phyloP scores from a whole-genome alignment of 2,113 vertebrate species.

The Blennius ocellaris region DNA sequence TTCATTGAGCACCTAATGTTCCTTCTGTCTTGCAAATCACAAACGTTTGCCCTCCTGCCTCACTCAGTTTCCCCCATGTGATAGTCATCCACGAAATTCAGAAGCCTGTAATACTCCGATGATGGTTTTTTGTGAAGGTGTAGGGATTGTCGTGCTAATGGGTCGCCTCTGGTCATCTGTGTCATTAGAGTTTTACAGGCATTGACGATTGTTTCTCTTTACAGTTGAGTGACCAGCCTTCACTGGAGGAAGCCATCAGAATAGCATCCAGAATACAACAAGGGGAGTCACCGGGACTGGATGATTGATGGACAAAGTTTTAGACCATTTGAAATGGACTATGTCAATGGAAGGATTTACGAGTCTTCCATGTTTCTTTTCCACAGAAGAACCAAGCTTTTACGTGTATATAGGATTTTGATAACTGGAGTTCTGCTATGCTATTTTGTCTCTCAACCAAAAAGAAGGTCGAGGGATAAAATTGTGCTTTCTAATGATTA shows the following conservation, averaged over 20 bases:
- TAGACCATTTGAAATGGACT: conserved; percentile 47
- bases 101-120: conserved; percentile 12
- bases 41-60: background rate
- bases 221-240: conserved; percentile 96
- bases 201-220: conserved; percentile 5
- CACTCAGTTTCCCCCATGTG: background rate
- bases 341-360: conserved; percentile 42
- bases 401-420: conserved; percentile 86
- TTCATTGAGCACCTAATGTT: background rate
- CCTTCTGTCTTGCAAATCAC: conserved; percentile 52
- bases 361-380: conserved; percentile 66
- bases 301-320: conserved; percentile 87
- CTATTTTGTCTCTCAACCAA: conserved; percentile 76
- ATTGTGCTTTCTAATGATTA: conserved; percentile 69
- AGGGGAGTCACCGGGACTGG: conserved; percentile 95
- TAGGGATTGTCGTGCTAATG: conserved; percentile 1
- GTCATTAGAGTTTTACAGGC: background rate
- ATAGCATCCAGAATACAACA: conserved; percentile 99
- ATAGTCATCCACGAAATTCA: conserved; percentile 29
- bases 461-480: conserved; percentile 20
- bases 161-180: conserved; percentile 5
- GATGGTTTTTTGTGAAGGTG: conserved; percentile 21
- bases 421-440: conserved; percentile 84
- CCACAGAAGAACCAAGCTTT: conserved; percentile 63
- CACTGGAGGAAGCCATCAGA: conserved; percentile 98